A percentile compares a stretch with the other conserved stretches of the same genome.
These are phyloP conservation scores for Herminia tarsipennalis DNA, from an alignment of 2,888 invertebrate genomes.

Conservation along the genomic window DNA sequence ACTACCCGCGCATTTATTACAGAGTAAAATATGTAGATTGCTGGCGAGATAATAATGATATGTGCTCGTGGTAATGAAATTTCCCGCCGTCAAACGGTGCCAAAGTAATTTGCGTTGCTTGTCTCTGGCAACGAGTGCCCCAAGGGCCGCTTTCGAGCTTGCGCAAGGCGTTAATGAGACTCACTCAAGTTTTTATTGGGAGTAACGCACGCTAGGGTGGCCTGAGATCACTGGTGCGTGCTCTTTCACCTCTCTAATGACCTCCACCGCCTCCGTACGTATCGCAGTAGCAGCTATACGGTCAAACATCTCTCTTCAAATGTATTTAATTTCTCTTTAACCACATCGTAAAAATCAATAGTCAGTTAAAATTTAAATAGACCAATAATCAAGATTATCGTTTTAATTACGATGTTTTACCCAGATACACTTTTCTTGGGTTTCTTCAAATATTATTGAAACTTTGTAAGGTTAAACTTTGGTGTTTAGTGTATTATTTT, in stretches of 20 bases:
- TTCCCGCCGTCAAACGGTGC: conserved; percentile 86
- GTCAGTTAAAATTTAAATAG: no score
- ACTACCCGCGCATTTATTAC: conserved; percentile 84
- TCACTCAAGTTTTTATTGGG: conserved; percentile 71
- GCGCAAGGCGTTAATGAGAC: conserved; percentile 82
- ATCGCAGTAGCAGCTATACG: not conserved
- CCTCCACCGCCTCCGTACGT: not conserved
- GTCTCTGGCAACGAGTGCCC: conserved; percentile 81
- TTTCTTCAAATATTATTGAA: no score
- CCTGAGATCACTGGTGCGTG: conserved; percentile 27
- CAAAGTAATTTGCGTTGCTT: conserved; percentile 85
- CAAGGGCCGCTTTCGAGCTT: conserved; percentile 85
- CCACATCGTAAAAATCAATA: no score
- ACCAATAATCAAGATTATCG: no score
- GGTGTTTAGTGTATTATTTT: no score
- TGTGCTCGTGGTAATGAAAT: conserved; percentile 86
- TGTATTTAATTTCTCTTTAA: no score
- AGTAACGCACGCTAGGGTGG: conserved; percentile 67
- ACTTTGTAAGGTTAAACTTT: no score
- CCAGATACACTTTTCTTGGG: no score
- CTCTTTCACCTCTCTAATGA: conserved; percentile 8
- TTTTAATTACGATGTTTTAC: no score
- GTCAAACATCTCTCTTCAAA: not conserved
- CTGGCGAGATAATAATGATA: conserved; percentile 84
- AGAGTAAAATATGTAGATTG: conserved; percentile 85